Conservation (phyloP, 2,797 vertebrate genomes). For the Myotis findleyi region DNA sequence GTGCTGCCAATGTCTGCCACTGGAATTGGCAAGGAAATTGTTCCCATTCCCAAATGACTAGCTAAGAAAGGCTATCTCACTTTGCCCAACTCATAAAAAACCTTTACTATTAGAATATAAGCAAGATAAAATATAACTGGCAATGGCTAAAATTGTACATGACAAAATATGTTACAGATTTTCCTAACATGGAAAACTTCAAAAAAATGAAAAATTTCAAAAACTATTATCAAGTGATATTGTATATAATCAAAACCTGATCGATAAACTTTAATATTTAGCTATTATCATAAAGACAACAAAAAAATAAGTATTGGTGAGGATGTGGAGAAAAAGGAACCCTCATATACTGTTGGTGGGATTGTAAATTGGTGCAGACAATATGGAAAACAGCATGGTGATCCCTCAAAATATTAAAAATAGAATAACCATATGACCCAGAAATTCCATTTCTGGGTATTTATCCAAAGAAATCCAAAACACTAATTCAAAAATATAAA, state of each 20-base stretch:
- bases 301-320: not conserved
- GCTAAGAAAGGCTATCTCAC: not conserved
- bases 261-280: not conserved
- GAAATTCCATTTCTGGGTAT: not conserved
- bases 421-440: not conserved
- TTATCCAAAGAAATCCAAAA: not conserved
- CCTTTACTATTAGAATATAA: not conserved
- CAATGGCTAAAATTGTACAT: not conserved
- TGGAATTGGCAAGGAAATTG: not conserved
- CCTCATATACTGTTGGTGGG: not conserved
- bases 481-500: not conserved
- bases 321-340: not conserved
- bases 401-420: not conserved
- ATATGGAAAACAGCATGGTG: not conserved
- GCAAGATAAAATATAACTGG: slow-evolving; percentile 39
- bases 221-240: slow-evolving; percentile 8
- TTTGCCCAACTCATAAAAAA: slow-evolving; percentile 27
- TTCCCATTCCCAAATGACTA: not conserved
- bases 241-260: slow-evolving; percentile 4
- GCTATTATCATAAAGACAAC: not conserved
- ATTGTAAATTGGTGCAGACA: not conserved
- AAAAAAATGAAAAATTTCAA: not conserved
- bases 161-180: not conserved
- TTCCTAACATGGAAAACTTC: slow-evolving; percentile 48
- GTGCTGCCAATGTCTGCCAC: not conserved